Base-by-base conservation (phyloP, 2,113 vertebrate genomes). In the Seriola dumerili region DNA sequence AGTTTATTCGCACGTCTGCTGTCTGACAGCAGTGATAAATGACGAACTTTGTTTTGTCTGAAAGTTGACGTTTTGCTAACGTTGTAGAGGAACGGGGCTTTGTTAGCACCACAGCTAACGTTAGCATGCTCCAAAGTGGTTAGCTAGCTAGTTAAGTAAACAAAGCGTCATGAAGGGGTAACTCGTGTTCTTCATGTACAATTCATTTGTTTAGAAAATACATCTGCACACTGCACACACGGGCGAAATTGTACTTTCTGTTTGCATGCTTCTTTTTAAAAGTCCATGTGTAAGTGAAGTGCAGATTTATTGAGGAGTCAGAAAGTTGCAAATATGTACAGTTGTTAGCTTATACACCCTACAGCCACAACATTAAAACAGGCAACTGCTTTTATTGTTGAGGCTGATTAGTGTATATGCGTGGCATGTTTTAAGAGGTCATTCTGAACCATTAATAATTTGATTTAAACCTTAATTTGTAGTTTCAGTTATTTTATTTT, bases 91-190 rank as follows among this genome's bases (percentile, higher is more conserved):
- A 78, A 61, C 46, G 3, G n/a, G 7, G 80, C 84, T 90, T 81
- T 83, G 83, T 88, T 93, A 92, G 90, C 92, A 75, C 5, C 40
- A 1, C 46, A 25, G 89, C 90, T 87, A 84, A 65, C 50, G 12
- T 52, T 87, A 82, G 90, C 86, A 46, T 66, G 44, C 34, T 71
- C 57, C 6, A 40, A 29, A 63, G 65, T 64, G 21, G 38, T 23
- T 72, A 80, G 75, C 79, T 79, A 5, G 48, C 67, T 73, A 23
- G 8, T 16, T 72, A 65, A 74, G 81, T 86, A 89, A 92, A 89
- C 85, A 91, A 88, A 87, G 46, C 66, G 13, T 17, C n/a, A 1
- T 1, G 8, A 42, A 36, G 42, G 38, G 13, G 42, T 1, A 64
- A 16, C 23, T 59, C 8, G 0, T 25, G 21, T 63, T 70, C 3